A percentile compares a stretch with the other conserved stretches of the same genome.
Evolutionary conservation across 2,797 vertebrate genomes (phyloP).

Genomic region (Fundulus diaphanus): DNA sequence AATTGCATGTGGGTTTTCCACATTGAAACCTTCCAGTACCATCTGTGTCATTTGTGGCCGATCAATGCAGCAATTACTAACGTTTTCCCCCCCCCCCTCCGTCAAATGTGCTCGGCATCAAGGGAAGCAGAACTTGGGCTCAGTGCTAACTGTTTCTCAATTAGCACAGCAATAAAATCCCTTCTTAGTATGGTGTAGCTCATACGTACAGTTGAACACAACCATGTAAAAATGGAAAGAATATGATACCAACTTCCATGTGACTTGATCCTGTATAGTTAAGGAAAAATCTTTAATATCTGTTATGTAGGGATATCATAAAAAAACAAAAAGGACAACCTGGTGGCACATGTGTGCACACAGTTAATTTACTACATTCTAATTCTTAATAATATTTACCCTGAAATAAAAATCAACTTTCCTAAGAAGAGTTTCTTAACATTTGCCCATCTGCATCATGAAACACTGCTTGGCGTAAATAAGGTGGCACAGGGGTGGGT

Average conservation of each 20-base stretch:
- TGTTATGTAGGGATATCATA: not conserved
- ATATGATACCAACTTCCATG: not conserved
- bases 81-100: not conserved
- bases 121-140: not conserved
- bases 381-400: not conserved
- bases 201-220: not conserved
- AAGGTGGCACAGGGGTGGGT: no score
- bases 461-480: no score
- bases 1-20: constrained; percentile 31
- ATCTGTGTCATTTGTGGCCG: constrained; percentile 21
- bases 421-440: not conserved
- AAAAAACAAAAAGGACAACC: not conserved
- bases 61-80: not conserved
- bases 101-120: not conserved
- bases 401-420: not conserved
- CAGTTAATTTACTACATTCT: not conserved
- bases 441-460: not conserved
- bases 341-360: not conserved
- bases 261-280: not conserved
- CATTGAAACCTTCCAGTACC: constrained; percentile 25
- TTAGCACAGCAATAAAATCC: constrained; percentile 8
- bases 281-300: not conserved
- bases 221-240: not conserved
- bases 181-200: not conserved
- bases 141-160: constrained; percentile 23